Evolutionary conservation across 2,797 vertebrate species (phyloP), one percentile per base, ranked within the genome.

Genomic region (Periparus ater): DNA sequence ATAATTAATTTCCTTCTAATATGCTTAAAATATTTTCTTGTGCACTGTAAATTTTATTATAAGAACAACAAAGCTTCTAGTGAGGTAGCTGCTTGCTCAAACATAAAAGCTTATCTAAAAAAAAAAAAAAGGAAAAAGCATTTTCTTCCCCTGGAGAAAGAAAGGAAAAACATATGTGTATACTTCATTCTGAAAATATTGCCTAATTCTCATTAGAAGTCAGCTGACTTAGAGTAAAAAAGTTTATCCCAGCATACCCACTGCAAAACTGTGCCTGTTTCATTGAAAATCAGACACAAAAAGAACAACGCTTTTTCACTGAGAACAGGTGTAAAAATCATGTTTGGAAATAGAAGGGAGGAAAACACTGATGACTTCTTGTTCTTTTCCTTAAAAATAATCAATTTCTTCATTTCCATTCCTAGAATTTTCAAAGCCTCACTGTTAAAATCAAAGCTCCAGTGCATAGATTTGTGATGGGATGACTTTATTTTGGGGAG

Each of bases 11-110:
- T 89, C 40, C 36, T 91, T 73, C 34, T 89, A 82, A 85, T 88
- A 72, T 9, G 7, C 75, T 95, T 86, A 84, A 96, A 93, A 60
- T 51, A 50, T 83, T 82, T 93, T 84, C 44, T 92, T 74, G 47
- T 66, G 44, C 16, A 50, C 18, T 79, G 19, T 81, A 94, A 71
- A 84, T 42, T 76, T 79, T 75, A 44, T 36, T 82, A 0, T 26
- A 87, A 87, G 36, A 86, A 79, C 25, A 75, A 65, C 53, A 91
- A 78, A 85, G 30, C 32, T 85, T 67, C 66, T 91, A 42, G 32
- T 34, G 66, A 80, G 34, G 88, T 22, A 89, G 27, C 12, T 61
- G 14, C 32, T 72, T 83, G 40, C 34, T 86, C 32, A 85, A 78
- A 54, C 3, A 9, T 16, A 60, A 38, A 89, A 29, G 18, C 74